Evolutionary conservation across 2,888 invertebrate species (phyloP).

Genomic region (Drosophila hamatofila): DNA sequence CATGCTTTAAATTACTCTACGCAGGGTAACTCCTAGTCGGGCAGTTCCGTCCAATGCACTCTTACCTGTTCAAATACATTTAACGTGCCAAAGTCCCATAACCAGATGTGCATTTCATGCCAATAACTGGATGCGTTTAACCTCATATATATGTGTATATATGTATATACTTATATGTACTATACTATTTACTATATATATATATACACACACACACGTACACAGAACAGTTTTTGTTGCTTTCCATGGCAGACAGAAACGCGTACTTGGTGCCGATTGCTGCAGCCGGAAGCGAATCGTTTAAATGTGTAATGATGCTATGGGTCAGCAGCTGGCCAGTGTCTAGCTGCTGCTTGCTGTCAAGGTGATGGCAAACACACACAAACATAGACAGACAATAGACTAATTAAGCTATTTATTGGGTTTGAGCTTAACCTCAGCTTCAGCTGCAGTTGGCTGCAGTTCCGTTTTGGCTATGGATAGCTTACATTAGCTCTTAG

Average conservation of each 20-base stretch:
- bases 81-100: constrained; percentile 3
- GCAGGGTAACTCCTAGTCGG: too few species aligned
- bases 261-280: constrained; percentile 8
- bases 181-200: background rate
- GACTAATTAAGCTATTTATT: constrained; percentile 80
- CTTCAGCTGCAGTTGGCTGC: constrained; percentile 72
- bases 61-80: constrained; percentile 15
- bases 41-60: background rate
- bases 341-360: constrained; percentile 9
- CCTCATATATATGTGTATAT: background rate
- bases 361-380: constrained; percentile 28
- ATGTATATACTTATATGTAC: background rate
- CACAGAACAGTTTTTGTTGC: background rate
- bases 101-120: constrained; percentile 35
- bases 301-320: constrained; percentile 64
- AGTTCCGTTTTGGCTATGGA: constrained; percentile 34
- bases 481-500: constrained; percentile 11
- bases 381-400: constrained; percentile 39
- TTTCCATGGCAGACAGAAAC: constrained; percentile 8
- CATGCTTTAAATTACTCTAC: too few species aligned
- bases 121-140: constrained; percentile 29
- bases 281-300: constrained; percentile 48
- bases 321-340: constrained; percentile 50
- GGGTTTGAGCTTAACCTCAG: constrained; percentile 78
- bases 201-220: background rate